phyloP scores from a whole-genome alignment of 2,888 invertebrate genomes.

The Pycnomerus fuliginosus region DNA sequence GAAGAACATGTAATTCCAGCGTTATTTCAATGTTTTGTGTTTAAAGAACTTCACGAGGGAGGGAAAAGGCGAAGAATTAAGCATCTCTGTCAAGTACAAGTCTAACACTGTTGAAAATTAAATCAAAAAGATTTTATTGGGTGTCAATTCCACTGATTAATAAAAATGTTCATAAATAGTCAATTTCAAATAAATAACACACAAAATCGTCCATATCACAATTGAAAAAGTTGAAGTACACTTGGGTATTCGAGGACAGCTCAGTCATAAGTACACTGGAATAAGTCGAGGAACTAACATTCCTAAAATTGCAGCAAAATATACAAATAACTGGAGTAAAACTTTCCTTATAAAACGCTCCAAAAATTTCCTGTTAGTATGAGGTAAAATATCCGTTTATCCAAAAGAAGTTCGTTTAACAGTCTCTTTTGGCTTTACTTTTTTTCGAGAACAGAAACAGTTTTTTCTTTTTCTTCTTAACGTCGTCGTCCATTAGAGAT shows the following conservation, averaged over 20 bases:
- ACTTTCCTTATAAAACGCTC: slow-evolving; percentile 19
- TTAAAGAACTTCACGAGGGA: slow-evolving; percentile 56
- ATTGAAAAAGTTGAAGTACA: slow-evolving; percentile 22
- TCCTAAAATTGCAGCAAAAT: slow-evolving; percentile 18
- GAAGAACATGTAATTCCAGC: slow-evolving; percentile 56
- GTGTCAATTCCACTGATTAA: too few species aligned
- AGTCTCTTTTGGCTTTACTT: slow-evolving; percentile 52
- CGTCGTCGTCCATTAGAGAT: slow-evolving; percentile 65
- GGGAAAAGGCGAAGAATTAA: slow-evolving; percentile 29
- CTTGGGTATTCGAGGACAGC: slow-evolving; percentile 16
- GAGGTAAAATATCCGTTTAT: slow-evolving; percentile 23
- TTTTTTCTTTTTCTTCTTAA: slow-evolving; percentile 62
- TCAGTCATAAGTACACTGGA: slow-evolving; percentile 26
- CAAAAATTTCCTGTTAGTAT: slow-evolving; percentile 15
- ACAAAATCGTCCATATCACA: slow-evolving; percentile 9
- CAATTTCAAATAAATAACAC: too few species aligned
- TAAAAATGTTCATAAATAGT: too few species aligned
- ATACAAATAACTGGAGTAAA: slow-evolving; percentile 16
- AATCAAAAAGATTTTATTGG: too few species aligned
- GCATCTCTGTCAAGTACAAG: slow-evolving; percentile 51
- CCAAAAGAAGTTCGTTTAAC: too few species aligned
- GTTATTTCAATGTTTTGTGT: slow-evolving; percentile 75
- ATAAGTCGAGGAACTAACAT: slow-evolving; percentile 21
- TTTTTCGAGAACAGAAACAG: slow-evolving; percentile 66
- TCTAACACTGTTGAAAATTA: slow-evolving; percentile 4